These are phyloP conservation scores for Sebastolobus altivelis DNA, from an alignment of 2,797 vertebrate species.

Conservation along the genomic window DNA sequence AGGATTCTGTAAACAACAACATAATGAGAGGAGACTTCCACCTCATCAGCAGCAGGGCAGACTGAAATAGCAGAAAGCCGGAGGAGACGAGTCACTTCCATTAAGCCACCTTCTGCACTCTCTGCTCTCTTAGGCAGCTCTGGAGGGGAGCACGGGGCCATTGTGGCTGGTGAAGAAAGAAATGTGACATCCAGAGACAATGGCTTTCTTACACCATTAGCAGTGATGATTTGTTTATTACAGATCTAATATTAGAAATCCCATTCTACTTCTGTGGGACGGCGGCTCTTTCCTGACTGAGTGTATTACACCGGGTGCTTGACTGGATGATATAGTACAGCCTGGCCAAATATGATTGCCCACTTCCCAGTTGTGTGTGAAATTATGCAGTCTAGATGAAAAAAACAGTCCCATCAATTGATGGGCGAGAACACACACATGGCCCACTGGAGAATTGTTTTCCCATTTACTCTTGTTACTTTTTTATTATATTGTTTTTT, in stretches of 20 bases:
- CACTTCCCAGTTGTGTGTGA: constrained; percentile 48
- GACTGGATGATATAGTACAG: constrained; percentile 54
- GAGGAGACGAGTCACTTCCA: constrained; percentile 43
- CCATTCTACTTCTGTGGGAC: neutral
- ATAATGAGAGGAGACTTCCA: constrained; percentile 46
- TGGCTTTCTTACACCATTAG: constrained; percentile 37
- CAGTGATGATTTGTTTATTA: constrained; percentile 52
- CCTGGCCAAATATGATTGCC: constrained; percentile 50
- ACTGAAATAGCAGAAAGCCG: constrained; percentile 41
- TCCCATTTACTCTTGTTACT: constrained; percentile 61
- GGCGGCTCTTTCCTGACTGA: constrained; percentile 21
- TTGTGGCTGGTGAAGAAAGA: constrained; percentile 34
- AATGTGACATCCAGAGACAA: constrained; percentile 5
- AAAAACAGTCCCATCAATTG: constrained; percentile 58
- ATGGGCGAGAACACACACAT: constrained; percentile 49
- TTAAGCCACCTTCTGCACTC: constrained; percentile 24
- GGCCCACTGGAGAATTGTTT: constrained; percentile 59
- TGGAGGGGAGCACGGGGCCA: neutral
- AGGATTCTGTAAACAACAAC: constrained; percentile 37
- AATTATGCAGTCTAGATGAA: constrained; percentile 63
- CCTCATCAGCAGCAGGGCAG: constrained; percentile 18
- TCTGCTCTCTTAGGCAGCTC: constrained; percentile 2
- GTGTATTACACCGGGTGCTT: constrained; percentile 23
- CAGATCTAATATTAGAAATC: constrained; percentile 36
- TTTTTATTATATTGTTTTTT: constrained; percentile 54